Conservation (phyloP, 2,113 vertebrate genomes). For the Dipodomys stephensi region DNA sequence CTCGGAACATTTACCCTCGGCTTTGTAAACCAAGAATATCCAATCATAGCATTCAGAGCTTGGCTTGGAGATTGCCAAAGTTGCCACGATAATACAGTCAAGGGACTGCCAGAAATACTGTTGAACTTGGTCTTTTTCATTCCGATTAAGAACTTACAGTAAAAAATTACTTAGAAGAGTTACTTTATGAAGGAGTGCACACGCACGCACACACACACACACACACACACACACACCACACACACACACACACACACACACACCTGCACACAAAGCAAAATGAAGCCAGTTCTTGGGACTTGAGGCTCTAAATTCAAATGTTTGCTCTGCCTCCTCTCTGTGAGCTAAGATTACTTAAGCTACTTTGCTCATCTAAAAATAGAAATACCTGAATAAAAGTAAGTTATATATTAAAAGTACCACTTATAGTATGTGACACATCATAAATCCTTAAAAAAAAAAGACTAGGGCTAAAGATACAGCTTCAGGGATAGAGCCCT, state of each 20-base stretch:
- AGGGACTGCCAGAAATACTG: neutral
- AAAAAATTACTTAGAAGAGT: neutral
- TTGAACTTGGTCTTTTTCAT: neutral
- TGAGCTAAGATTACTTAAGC: neutral
- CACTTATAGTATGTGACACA: neutral
- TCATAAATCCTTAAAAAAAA: neutral
- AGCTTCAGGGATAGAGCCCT: neutral
- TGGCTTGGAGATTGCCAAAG: neutral
- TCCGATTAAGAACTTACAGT: neutral
- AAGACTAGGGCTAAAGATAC: too few relatives aligned
- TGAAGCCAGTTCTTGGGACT: neutral
- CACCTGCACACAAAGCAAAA: neutral
- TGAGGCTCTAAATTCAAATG: neutral
- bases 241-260: too few relatives aligned
- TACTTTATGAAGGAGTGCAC: neutral
- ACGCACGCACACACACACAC: too few relatives aligned
- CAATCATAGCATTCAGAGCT: neutral
- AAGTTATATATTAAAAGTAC: constrained; percentile 5
- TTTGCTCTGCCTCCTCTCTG: neutral
- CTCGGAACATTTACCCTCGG: neutral
- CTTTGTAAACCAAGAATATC: neutral
- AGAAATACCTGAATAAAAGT: neutral
- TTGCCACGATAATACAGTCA: neutral
- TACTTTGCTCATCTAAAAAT: constrained; percentile 6
- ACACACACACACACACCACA: too few relatives aligned